Percentiles rank a stretch among this genome's conserved stretches.
Conservation (phyloP, 2,888 invertebrate genomes). For the Byasa hedistus region DNA sequence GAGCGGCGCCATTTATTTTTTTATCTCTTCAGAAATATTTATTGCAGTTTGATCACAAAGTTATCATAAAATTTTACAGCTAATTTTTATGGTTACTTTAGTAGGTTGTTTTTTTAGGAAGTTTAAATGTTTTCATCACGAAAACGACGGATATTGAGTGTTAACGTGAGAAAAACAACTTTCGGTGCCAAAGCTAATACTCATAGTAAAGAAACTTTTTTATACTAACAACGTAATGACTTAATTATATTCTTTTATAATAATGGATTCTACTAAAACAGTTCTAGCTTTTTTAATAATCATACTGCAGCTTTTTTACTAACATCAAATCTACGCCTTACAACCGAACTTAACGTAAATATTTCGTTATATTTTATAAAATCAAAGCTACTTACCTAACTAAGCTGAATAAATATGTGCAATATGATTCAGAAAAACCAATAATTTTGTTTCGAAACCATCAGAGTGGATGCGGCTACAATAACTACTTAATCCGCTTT, state of each 20-base stretch:
- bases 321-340: too few species aligned
- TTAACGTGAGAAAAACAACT: constrained; percentile 16
- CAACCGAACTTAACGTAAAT: too few species aligned
- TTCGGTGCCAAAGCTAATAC: constrained; percentile 9
- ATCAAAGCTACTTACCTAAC: background rate
- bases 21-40: constrained; percentile 4
- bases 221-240: background rate
- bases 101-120: constrained; percentile 17
- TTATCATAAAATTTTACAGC: constrained; percentile 22
- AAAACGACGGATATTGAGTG: constrained; percentile 10
- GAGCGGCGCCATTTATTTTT: background rate
- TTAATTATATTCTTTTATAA: background rate
- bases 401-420: background rate
- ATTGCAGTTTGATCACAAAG: constrained; percentile 12
- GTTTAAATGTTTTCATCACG: constrained; percentile 19
- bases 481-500: constrained; percentile 1
- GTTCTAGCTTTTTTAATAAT: too few species aligned
- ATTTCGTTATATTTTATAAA: background rate
- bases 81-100: constrained; percentile 9
- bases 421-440: constrained; percentile 3
- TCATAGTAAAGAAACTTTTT: background rate
- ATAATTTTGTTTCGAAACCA: background rate
- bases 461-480: background rate
- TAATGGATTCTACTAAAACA: too few species aligned
- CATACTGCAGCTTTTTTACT: too few species aligned